Evolutionary conservation across 1,140 invertebrate species (phyloP).

Genomic region (Drosophila rufa): DNA sequence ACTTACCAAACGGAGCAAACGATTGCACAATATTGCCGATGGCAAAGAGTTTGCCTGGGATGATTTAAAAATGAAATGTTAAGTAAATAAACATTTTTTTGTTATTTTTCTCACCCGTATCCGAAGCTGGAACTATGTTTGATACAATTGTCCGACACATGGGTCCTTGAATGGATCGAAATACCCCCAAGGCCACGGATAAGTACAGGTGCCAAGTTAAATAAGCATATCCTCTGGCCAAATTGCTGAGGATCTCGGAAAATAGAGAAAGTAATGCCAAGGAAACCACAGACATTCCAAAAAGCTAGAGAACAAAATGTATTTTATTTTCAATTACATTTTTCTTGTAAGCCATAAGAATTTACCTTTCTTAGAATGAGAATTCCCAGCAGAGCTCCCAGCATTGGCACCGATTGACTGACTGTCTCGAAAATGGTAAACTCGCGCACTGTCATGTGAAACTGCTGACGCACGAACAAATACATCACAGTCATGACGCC

Average conservation of each 20-base stretch:
- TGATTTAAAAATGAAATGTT: background rate
- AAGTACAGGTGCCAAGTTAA: constrained; percentile 89
- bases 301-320: constrained; percentile 45
- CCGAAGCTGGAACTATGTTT: constrained; percentile 88
- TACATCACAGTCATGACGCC: constrained; percentile 86
- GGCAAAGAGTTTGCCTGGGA: constrained; percentile 87
- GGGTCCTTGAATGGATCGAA: constrained; percentile 87
- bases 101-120: constrained; percentile 86
- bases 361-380: constrained; percentile 86
- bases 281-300: constrained; percentile 69
- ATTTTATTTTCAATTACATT: too few species aligned
- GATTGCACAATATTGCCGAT: constrained; percentile 88
- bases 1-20: constrained; percentile 85
- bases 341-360: too few species aligned
- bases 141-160: constrained; percentile 88
- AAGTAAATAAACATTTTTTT: background rate
- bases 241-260: constrained; percentile 83
- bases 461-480: constrained; percentile 88
- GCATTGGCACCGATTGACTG: constrained; percentile 85
- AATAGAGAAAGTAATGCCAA: constrained; percentile 63
- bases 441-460: constrained; percentile 88
- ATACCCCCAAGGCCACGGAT: constrained; percentile 85
- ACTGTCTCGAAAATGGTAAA: constrained; percentile 87
- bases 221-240: constrained; percentile 86
- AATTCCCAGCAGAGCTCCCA: constrained; percentile 86